These are phyloP conservation scores for Apamea monoglypha DNA, from an alignment of 2,888 invertebrate species.

Conservation along the genomic window DNA sequence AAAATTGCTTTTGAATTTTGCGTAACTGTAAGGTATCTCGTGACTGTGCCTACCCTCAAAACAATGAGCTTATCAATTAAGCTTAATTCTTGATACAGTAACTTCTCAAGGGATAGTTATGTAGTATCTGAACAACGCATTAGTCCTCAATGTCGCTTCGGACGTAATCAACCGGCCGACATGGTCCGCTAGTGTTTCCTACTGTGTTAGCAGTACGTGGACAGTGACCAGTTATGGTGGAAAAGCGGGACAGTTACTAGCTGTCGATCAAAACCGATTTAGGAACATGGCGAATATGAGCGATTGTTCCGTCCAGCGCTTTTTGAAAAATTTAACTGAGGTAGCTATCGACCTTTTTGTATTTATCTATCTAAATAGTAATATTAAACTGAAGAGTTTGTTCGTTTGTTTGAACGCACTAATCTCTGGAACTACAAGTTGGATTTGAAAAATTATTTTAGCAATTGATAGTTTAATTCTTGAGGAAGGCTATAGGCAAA, in stretches of 20 bases:
- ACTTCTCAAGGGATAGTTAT: constrained; percentile 31
- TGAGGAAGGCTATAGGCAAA: too few relatives aligned
- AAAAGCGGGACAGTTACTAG: constrained; percentile 13
- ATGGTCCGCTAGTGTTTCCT: constrained; percentile 69
- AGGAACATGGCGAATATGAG: too few relatives aligned
- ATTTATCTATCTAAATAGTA: too few relatives aligned
- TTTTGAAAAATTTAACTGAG: too few relatives aligned
- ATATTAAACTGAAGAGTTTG: too few relatives aligned
- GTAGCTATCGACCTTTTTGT: too few relatives aligned
- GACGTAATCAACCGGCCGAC: constrained; percentile 66
- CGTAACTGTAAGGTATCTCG: background rate
- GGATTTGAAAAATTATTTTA: too few relatives aligned
- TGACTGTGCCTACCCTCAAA: background rate
- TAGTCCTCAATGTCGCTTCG: constrained; percentile 36
- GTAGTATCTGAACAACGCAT: background rate
- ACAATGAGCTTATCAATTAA: background rate
- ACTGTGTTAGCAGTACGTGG: constrained; percentile 61
- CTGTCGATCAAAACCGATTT: constrained; percentile 8
- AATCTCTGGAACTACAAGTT: too few relatives aligned
- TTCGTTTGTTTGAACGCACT: too few relatives aligned
- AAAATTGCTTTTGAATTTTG: background rate
- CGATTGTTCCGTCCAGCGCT: background rate
- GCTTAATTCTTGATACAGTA: background rate
- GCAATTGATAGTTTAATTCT: too few relatives aligned
- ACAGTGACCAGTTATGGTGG: constrained; percentile 33